Base-by-base conservation (phyloP, 53 echinoderm and acorn worm species). In the Actinopyga echinites region DNA sequence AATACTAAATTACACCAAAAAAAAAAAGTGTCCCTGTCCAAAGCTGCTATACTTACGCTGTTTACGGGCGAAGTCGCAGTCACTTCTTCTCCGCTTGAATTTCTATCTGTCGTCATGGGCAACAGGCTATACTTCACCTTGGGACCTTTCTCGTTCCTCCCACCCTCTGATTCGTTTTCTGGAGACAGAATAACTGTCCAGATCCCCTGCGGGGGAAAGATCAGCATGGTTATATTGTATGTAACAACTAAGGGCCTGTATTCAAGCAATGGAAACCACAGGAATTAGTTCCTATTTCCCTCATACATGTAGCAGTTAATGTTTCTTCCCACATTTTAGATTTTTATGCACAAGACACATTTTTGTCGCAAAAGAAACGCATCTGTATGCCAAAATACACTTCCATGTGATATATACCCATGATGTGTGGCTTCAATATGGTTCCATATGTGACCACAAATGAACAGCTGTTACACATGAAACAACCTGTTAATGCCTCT, bases 41-140 rank as follows among this genome's bases (percentile, higher is more conserved):
- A 74, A 78, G 57, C 79, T 42, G 29, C 3, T 30, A 11, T 54
- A 85, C 90, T 90, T 90, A 90, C 90, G 78, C 86, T 75, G 77
- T 67, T 82, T 57, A 65, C 68, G 68, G 91, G 83, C 61, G 81
- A 61, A 59, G 81, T 84, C 89, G 91, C 87, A 83, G 87, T 75
- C 92, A 96, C 86, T 79, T 92, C 94, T 79, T 94, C 93, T 79
- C 96, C 94, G 63, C 89, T 91, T 84, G 90, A 94, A 36, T 89
- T 86, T 84, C 94, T 93, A 89, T 96, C 97, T 87, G 94, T 90
- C 90, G 97, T 96, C 97, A 96, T 96, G 94, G 97, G 97, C 93
- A 91, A 92, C 86, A 95, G 86, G 91, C 93, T 95, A 83, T 91
- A 95, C 91, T 95, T 95, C 87, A 95, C 95, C 88, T 95, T 95